phyloP scores from a whole-genome alignment of 1,140 invertebrate species.

The Anoplolepis gracilipes region DNA sequence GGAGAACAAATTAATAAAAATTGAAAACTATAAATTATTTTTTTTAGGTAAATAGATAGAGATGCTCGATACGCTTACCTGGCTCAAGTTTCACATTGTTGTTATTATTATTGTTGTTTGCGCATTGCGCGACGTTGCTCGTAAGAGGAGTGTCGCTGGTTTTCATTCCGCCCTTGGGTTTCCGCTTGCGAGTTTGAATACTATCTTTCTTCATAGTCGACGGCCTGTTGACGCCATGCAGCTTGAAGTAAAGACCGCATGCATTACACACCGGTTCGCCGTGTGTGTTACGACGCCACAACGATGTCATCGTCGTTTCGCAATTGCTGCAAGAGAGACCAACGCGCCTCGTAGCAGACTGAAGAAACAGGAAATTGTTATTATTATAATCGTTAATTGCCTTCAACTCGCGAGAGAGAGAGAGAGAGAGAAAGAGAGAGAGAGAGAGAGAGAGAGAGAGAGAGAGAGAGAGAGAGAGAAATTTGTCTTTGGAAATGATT shows the following conservation, averaged over 20 bases:
- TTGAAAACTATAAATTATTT: neutral
- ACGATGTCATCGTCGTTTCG: conserved; percentile 91
- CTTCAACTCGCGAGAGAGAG: too few relatives aligned
- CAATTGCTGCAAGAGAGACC: conserved; percentile 97
- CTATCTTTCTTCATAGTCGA: conserved; percentile 98
- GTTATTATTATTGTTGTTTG: conserved; percentile 77
- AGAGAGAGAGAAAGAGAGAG: too few relatives aligned
- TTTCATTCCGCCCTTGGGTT: conserved; percentile 91
- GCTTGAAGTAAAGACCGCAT: conserved; percentile 95
- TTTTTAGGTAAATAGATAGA: neutral
- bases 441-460: too few relatives aligned
- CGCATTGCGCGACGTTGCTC: conserved; percentile 43
- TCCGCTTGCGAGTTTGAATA: conserved; percentile 97
- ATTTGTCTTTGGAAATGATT: conserved; percentile 3
- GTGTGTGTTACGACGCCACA: conserved; percentile 95
- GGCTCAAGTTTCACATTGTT: conserved; percentile 77
- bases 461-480: too few relatives aligned
- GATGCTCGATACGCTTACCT: conserved; percentile 65
- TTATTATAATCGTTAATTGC: conserved; percentile 7
- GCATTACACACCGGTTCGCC: conserved; percentile 97
- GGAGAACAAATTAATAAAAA: neutral
- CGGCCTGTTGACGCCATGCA: conserved; percentile 95
- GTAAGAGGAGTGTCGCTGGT: conserved; percentile 74
- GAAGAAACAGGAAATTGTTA: conserved; percentile 66
- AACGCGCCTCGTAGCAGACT: conserved; percentile 89